Conservation (phyloP, 2,113 vertebrate genomes). For the Dasyornis broadbenti region DNA sequence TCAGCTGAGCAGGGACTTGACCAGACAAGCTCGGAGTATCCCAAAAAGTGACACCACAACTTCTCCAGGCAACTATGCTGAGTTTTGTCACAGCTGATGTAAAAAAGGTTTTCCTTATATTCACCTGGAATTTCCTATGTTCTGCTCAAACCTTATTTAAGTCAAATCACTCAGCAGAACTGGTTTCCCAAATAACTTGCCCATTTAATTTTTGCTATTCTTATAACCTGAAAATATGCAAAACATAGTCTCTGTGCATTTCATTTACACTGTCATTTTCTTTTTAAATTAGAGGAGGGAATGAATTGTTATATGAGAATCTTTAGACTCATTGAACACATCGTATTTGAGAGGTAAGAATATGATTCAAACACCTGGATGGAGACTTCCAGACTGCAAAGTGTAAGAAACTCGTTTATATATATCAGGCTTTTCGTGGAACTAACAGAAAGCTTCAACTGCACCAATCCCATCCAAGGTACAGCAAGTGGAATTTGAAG, state of each 20-base stretch:
- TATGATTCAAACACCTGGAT: neutral
- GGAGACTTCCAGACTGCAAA: neutral
- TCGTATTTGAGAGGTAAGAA: neutral
- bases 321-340: neutral
- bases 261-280: neutral
- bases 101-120: neutral
- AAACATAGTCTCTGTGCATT: neutral
- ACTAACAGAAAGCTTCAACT: neutral
- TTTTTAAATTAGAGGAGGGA: neutral
- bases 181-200: neutral
- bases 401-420: accelerated
- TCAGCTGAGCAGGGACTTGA: neutral
- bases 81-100: neutral
- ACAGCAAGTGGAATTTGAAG: neutral
- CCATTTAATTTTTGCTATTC: neutral
- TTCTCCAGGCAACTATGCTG: neutral
- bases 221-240: neutral
- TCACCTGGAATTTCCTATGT: neutral
- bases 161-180: neutral
- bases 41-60: neutral
- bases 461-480: neutral
- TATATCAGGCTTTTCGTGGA: neutral
- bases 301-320: neutral
- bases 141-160: neutral
- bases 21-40: neutral